These are phyloP conservation scores for Brienomyrus brachyistius DNA, from an alignment of 2,113 vertebrate species.

Conservation along the genomic window DNA sequence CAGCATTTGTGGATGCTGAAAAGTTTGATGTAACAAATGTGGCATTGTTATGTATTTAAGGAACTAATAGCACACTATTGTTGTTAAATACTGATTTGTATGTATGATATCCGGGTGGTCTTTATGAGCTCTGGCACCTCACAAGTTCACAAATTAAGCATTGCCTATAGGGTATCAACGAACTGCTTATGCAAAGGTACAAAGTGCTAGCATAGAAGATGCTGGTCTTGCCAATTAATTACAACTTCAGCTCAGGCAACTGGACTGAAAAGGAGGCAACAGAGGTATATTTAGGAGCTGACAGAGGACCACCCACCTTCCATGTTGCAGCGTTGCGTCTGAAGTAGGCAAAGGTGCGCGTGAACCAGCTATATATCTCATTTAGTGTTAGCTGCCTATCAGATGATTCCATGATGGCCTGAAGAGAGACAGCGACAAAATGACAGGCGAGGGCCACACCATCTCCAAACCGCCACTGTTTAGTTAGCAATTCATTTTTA, in stretches of 20 bases:
- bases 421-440: conserved; percentile 72
- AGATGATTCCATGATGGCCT: conserved; percentile 89
- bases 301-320: conserved; percentile 78
- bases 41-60: neutral
- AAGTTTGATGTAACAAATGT: neutral
- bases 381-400: conserved; percentile 94
- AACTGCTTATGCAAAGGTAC: neutral
- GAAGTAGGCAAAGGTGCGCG: conserved; percentile 92
- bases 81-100: neutral
- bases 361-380: conserved; percentile 99
- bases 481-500: conserved; percentile 61
- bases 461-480: conserved; percentile 59
- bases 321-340: conserved; percentile 91
- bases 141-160: neutral
- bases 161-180: neutral
- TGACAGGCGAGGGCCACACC: conserved; percentile 61
- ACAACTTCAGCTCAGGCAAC: no score
- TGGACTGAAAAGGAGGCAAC: conserved; percentile 33
- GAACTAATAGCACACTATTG: neutral
- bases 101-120: neutral
- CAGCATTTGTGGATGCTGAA: neutral
- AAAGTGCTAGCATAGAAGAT: neutral
- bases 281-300: conserved; percentile 69
- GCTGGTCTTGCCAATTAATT: neutral
- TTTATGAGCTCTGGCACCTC: neutral